A percentile compares a stretch with the other conserved stretches of the same genome.
Evolutionary conservation across 2,888 invertebrate genomes (phyloP).

Genomic region (Laspeyria flexula): DNA sequence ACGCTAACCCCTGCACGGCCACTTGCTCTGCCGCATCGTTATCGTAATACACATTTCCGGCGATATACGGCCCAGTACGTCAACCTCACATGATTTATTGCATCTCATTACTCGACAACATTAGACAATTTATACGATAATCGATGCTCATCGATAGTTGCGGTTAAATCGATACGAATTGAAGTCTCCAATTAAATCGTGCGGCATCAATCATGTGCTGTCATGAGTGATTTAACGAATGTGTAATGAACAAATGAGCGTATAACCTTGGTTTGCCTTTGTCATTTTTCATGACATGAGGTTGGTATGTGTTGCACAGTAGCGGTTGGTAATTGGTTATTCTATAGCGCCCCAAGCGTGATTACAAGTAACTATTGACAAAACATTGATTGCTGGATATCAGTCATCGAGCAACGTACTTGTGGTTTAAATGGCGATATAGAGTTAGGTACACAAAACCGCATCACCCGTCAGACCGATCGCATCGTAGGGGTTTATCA

Average conservation of each 20-base stretch:
- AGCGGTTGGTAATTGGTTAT: conserved; percentile 27
- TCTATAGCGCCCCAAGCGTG: conserved; percentile 34
- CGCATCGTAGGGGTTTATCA: too few relatives aligned
- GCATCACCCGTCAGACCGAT: too few relatives aligned
- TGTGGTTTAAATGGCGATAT: too few relatives aligned
- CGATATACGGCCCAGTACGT: conserved; percentile 56
- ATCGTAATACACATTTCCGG: conserved; percentile 72
- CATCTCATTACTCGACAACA: conserved; percentile 56
- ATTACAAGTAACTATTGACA: conserved; percentile 42
- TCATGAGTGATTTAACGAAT: conserved; percentile 47
- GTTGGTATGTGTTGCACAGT: conserved; percentile 31
- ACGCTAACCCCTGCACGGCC: conserved; percentile 38
- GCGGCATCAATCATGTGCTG: conserved; percentile 59
- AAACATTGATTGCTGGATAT: conserved; percentile 40
- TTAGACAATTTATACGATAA: conserved; percentile 59
- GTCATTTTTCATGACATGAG: conserved; percentile 41
- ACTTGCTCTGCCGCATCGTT: conserved; percentile 58
- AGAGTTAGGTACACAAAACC: too few relatives aligned
- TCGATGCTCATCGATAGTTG: conserved; percentile 49
- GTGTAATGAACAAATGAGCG: conserved; percentile 43
- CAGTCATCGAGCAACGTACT: too few relatives aligned
- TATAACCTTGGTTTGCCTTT: conserved; percentile 47
- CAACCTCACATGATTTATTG: conserved; percentile 65
- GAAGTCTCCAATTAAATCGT: conserved; percentile 54
- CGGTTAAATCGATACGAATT: conserved; percentile 47